Evolutionary conservation across 2,113 vertebrate species (phyloP).

Genomic region (Carassius auratus): DNA sequence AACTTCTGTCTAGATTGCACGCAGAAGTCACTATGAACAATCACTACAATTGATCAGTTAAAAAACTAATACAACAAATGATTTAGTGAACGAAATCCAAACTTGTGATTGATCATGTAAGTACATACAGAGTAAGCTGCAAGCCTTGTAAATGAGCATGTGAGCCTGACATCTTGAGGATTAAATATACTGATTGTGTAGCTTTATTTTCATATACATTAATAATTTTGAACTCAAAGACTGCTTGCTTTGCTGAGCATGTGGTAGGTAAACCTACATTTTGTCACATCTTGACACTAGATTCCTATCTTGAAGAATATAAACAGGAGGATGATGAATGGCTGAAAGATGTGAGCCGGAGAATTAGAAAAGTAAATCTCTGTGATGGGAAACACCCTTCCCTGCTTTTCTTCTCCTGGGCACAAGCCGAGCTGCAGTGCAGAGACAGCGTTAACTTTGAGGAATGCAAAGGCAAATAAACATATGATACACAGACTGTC

Average conservation of each 20-base stretch:
- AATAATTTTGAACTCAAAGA: not conserved
- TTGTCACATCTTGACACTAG: constrained; percentile 50
- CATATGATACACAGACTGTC: constrained; percentile 46
- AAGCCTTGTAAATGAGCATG: not conserved
- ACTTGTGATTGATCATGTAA: not conserved
- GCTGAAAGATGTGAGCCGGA: constrained; percentile 42
- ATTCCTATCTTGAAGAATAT: constrained; percentile 49
- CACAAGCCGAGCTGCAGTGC: constrained; percentile 8
- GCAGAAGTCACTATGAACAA: not conserved
- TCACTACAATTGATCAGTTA: not conserved
- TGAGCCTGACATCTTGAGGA: not conserved
- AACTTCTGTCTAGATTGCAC: too few relatives aligned
- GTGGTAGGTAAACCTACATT: constrained; percentile 61
- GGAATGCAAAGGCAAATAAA: constrained; percentile 57
- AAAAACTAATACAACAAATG: not conserved
- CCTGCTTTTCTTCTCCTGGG: constrained; percentile 19
- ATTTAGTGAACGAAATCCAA: not conserved
- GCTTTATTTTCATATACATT: not conserved
- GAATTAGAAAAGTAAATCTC: constrained; percentile 42
- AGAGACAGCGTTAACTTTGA: constrained; percentile 52
- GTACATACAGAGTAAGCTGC: not conserved
- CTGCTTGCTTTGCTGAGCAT: constrained; percentile 25
- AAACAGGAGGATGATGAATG: constrained; percentile 49
- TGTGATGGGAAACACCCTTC: constrained; percentile 36
- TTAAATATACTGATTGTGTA: not conserved